phyloP scores from a whole-genome alignment of 2,797 vertebrate species.

The Hippoglossus hippoglossus region DNA sequence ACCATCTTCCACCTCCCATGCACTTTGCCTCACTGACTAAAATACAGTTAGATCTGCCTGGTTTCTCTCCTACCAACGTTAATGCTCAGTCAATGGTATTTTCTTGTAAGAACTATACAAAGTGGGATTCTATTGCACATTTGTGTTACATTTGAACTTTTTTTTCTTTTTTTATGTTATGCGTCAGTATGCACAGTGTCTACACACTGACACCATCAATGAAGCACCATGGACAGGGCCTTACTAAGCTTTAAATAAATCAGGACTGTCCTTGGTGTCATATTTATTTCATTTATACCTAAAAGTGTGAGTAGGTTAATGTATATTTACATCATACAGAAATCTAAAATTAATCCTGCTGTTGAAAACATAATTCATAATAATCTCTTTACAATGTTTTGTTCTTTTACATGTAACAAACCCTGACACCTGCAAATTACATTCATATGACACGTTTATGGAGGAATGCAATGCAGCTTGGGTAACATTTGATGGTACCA shows the following conservation, averaged over 20 bases:
- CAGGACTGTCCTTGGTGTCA: background rate
- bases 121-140: background rate
- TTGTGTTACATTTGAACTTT: background rate
- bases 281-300: too few species aligned
- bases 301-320: too few species aligned
- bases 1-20: background rate
- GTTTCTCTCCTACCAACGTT: background rate
- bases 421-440: background rate
- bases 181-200: background rate
- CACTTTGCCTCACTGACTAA: background rate
- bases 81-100: background rate
- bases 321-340: too few species aligned
- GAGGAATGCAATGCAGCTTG: background rate
- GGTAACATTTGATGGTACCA: background rate
- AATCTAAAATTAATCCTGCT: too few species aligned
- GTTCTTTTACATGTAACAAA: background rate
- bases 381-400: too few species aligned
- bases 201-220: background rate
- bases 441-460: background rate
- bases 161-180: too few species aligned
- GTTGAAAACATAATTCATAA: too few species aligned
- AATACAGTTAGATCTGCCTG: background rate
- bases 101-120: background rate
- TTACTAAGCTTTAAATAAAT: background rate
- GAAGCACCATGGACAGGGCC: constrained; percentile 20